Evolutionary conservation across 2,888 invertebrate species (phyloP).

Genomic region (Callinectes sapidus): DNA sequence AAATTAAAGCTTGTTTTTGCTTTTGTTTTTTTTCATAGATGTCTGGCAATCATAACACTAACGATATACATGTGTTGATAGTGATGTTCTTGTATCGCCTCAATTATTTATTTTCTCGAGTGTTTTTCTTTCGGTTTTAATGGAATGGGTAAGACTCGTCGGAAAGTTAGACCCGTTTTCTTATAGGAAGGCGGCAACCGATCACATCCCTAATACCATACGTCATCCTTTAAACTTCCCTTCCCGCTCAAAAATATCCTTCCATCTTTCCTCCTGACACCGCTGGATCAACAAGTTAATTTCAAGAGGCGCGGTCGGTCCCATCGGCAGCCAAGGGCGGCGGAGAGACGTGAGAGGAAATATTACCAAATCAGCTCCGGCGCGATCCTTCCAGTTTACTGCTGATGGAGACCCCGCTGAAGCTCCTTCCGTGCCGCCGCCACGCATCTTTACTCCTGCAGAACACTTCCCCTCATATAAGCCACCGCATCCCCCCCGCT

Average conservation of each 20-base stretch:
- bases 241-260: slow-evolving; percentile 14
- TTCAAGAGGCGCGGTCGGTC: slow-evolving; percentile 27
- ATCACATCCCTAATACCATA: slow-evolving; percentile 8
- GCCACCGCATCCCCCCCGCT: not conserved
- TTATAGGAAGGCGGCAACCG: not conserved
- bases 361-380: slow-evolving; percentile 20
- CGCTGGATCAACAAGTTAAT: slow-evolving; percentile 34
- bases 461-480: not conserved
- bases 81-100: no score
- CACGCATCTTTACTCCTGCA: not conserved
- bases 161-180: not conserved
- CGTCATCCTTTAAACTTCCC: slow-evolving; percentile 5
- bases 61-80: no score
- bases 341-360: slow-evolving; percentile 22
- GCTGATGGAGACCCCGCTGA: slow-evolving; percentile 26
- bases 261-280: slow-evolving; percentile 13
- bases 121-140: not conserved
- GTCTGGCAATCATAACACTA: no score
- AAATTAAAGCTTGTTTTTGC: no score
- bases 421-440: not conserved
- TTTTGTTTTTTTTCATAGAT: no score
- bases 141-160: not conserved
- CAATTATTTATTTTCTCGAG: no score
- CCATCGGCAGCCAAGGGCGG: not conserved
- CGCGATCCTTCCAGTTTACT: slow-evolving; percentile 34